A percentile compares a stretch with the other conserved stretches of the same genome.
Evolutionary conservation across 1,140 invertebrate species (phyloP).

Genomic region (Pinna nobilis): DNA sequence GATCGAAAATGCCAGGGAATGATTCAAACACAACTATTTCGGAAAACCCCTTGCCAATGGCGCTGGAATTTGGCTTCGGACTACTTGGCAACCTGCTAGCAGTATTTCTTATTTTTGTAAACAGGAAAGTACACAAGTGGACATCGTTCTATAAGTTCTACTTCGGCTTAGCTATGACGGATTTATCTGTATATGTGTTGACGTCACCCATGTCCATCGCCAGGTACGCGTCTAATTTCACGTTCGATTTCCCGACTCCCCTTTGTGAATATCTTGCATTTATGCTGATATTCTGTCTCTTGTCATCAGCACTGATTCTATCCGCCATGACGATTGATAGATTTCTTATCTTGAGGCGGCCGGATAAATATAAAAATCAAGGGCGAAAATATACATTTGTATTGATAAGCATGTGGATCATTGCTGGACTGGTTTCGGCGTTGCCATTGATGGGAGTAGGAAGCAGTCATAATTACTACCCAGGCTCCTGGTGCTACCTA

Average conservation of each 20-base stretch:
- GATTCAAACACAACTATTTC: no score
- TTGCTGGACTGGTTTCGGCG: conserved; percentile 60
- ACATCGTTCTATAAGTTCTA: conserved; percentile 13
- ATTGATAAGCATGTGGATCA: conserved; percentile 61
- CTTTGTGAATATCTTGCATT: conserved; percentile 71
- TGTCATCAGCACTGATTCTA: conserved; percentile 72
- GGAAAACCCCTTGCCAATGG: no score
- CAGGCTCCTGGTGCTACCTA: conserved; percentile 74
- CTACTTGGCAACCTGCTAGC: neutral
- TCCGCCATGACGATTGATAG: conserved; percentile 73
- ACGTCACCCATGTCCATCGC: neutral
- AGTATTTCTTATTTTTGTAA: conserved; percentile 1
- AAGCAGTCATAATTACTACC: conserved; percentile 61
- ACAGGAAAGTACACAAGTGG: neutral
- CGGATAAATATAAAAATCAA: conserved; percentile 67
- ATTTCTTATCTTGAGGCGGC: conserved; percentile 69
- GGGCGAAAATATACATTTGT: conserved; percentile 50
- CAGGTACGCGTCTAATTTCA: neutral
- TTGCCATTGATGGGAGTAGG: conserved; percentile 72
- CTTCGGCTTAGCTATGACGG: neutral
- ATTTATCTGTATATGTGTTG: neutral
- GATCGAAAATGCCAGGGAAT: no score
- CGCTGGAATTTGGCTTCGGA: neutral
- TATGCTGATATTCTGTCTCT: conserved; percentile 69
- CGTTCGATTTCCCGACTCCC: conserved; percentile 34